Base-by-base conservation (phyloP, 2,888 invertebrate genomes). In the Operophtera brumata region DNA sequence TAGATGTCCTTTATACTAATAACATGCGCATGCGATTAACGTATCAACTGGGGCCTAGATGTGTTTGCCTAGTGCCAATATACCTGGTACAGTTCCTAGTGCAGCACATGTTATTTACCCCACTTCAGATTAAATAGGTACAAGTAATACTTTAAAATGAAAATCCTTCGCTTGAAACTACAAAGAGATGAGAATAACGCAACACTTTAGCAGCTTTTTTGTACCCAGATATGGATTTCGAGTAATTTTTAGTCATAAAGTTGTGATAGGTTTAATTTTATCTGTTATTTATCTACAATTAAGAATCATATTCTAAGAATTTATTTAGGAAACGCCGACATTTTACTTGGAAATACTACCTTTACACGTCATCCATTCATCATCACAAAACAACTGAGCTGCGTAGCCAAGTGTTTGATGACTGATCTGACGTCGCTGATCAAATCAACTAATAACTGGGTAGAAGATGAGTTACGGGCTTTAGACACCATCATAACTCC, bases 401-500 rank as follows among this genome's bases (percentile, higher is more conserved):
- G n/a, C 56, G 40, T 46, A 51, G 53, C 40, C 44, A 52, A 57
- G 49, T 55, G 50, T 47, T 40, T 54, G 50, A 61, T 62, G 64
- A 57, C 57, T 47, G 45, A 40, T 39, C 43, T 51, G 47, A 47
- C 44, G 36, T 54, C 40, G 58, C 61, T 64, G 54, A 50, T 65
- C 46, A 59, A 64, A 65, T 59, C 54, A 59, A 46, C 44, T 63
- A 57, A 54, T 51, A 64, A 68, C 65, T 60, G 57, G 67, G 67
- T 71, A 57, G 42, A 53, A 60, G 58, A 67, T 70, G 67, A 69
- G 59, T 62, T 70, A 64, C 68, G 61, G 59, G 55, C 52, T 54
- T 39, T 48, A 51, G 70, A 70, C 64, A 69, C 70, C 64, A 71
- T 69, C 67, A 70, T 71, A 73, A 70, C 65, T 73, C 66, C 67